Base-by-base conservation (phyloP, 2,888 invertebrate genomes). In the Lottia scabra region DNA sequence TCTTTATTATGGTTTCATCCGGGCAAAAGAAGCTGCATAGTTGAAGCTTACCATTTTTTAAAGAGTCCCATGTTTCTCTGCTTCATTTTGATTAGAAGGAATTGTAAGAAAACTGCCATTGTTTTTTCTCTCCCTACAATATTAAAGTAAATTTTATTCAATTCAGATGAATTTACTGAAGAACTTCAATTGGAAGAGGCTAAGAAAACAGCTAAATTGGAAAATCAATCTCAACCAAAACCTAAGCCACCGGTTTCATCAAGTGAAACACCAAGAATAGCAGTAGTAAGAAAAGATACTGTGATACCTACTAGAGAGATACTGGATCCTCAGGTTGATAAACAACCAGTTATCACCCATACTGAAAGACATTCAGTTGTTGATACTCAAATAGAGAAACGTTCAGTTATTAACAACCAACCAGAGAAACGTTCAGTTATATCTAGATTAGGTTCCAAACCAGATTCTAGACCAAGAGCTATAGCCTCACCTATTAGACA, bases 131-230 rank as follows among this genome's bases (percentile, higher is more conserved):
- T 12, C 6, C 8, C 13, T 19, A 8, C 6, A 5, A 62, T 38
- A 10, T 8, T 38, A 1, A 38, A 19, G 8, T 12, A 15, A 3
- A 10, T 19, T n/a, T 46, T 45, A 8, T 64, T 44, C 23, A 23
- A 72, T 76, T 19, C 68, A 84, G 85, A 85, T 83, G 85, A 85
- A 68, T 84, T 86, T 68, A 81, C 80, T 74, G 83, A 84, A 74
- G 85, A 85, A 71, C 76, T 82, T 27, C 80, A 80, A 19, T 76
- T 74, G 65, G 76, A 78, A 71, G 80, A 80, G 45, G 72, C 62
- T 13, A 71, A 71, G n/a, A 56, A 64, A n/a, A n/a, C n/a, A n/a
- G n/a, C n/a, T n/a, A n/a, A n/a, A 19, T 27, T 63, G 1, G 63
- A 66, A 38, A 63, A 48, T 12, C 27, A 63, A 48, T 27, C 38